Evolutionary conservation across 2,888 invertebrate species (phyloP), one percentile per base, ranked within the genome.

Genomic region (Mesopsocus fuscifrons): DNA sequence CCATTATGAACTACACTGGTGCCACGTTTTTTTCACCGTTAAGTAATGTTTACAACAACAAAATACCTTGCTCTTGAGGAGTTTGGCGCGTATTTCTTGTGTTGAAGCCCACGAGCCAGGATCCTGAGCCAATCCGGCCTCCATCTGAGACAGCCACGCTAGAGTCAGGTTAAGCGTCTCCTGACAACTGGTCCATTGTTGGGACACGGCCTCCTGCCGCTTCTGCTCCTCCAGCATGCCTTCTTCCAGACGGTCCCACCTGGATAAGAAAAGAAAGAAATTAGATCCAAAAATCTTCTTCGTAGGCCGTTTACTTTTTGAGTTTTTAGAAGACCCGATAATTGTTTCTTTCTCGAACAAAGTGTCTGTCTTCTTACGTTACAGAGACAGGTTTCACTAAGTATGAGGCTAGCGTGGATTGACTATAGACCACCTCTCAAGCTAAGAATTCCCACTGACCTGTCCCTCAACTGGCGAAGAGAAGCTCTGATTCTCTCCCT

Each of bases 401-500:
- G n/a, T n/a, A n/a, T n/a, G n/a, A n/a, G n/a, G n/a, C n/a, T n/a
- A n/a, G n/a, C n/a, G n/a, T n/a, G n/a, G n/a, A n/a, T n/a, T n/a
- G n/a, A n/a, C n/a, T n/a, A n/a, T n/a, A n/a, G n/a, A n/a, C n/a
- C n/a, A n/a, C n/a, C n/a, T n/a, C n/a, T n/a, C n/a, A n/a, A n/a
- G n/a, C n/a, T n/a, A n/a, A n/a, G n/a, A n/a, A n/a, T n/a, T n/a
- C n/a, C n/a, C n/a, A n/a, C n/a, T n/a, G n/a, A 59, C 54, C 56
- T 69, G 55, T 87, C 83, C 52, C 87, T 72, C 13, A 85, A 70
- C 20, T 72, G 67, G 53, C 87, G 70, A 45, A 92, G 64, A 57
- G 91, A 84, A 49, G 79, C 74, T n/a, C 94, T 72, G 44, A 94
- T 78, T 42, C 71, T 73, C 59, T 95, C 94, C 47, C 94, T 72